Conservation (phyloP, 2,113 vertebrate species). For the Phyllostomus hastatus region DNA sequence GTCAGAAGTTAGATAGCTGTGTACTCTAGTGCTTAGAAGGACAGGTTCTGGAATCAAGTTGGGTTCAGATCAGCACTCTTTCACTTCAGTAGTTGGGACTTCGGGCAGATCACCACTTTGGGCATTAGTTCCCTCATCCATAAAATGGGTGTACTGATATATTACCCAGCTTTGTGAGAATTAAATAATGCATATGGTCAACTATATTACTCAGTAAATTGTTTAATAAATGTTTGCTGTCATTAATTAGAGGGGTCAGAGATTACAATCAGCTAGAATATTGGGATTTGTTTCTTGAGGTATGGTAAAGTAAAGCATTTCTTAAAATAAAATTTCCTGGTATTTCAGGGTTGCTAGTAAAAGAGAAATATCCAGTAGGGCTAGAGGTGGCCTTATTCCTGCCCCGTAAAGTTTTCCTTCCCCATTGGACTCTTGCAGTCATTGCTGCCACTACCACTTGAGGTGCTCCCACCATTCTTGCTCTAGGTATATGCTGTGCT, state of each 20-base stretch:
- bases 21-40: not conserved
- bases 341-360: not conserved
- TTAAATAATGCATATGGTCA: not conserved
- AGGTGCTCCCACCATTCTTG: not conserved
- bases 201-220: not conserved
- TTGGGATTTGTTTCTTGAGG: not conserved
- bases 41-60: not conserved
- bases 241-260: not conserved
- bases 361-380: not conserved
- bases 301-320: not conserved
- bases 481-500: not conserved
- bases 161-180: not conserved
- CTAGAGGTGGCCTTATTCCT: not conserved
- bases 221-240: not conserved
- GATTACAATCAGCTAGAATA: not conserved
- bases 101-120: not conserved
- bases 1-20: not conserved
- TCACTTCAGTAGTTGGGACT: not conserved
- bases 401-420: not conserved
- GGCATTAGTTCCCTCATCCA: not conserved
- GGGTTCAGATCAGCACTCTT: not conserved
- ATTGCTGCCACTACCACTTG: not conserved
- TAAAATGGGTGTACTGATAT: not conserved
- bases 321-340: not conserved
- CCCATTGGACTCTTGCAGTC: not conserved